Conservation (phyloP, 2,113 vertebrate species). For the Scomber japonicus region DNA sequence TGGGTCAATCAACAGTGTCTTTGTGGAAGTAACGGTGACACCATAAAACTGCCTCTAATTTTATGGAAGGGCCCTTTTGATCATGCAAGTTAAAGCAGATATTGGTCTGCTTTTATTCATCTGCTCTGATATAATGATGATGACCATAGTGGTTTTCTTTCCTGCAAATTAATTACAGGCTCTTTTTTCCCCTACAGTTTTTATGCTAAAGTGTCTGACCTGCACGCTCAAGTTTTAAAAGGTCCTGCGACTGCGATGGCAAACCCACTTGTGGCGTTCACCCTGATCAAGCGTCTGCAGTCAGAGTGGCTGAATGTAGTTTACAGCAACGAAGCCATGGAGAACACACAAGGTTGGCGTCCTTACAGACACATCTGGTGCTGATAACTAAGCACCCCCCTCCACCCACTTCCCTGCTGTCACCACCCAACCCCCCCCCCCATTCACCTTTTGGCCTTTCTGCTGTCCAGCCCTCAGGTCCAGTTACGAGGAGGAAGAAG, state of each 20-base stretch:
- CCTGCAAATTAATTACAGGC: background rate
- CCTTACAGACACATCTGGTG: constrained; percentile 60
- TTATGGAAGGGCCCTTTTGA: background rate
- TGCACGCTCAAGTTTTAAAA: constrained; percentile 83
- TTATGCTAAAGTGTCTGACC: constrained; percentile 87
- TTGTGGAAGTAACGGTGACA: background rate
- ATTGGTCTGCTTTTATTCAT: constrained; percentile 4
- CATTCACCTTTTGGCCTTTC: constrained; percentile 51
- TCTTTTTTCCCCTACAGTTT: constrained; percentile 85
- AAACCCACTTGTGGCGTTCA: constrained; percentile 92
- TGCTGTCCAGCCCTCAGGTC: constrained; percentile 86
- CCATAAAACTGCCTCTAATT: background rate
- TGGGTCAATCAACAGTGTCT: background rate
- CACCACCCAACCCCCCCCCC: constrained; percentile 47
- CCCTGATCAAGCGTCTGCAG: constrained; percentile 93
- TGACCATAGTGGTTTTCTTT: background rate
- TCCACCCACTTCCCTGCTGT: constrained; percentile 27
- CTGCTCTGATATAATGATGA: background rate
- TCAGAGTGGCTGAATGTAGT: constrained; percentile 92
- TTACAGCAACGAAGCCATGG: constrained; percentile 86
- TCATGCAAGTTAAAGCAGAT: background rate
- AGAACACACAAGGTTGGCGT: constrained; percentile 87
- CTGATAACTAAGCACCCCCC: constrained; percentile 35
- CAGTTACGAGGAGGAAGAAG: constrained; percentile 84
- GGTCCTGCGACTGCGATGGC: constrained; percentile 78